Evolutionary conservation across 2,113 vertebrate genomes (phyloP).

Genomic region (Litocranius walleri): DNA sequence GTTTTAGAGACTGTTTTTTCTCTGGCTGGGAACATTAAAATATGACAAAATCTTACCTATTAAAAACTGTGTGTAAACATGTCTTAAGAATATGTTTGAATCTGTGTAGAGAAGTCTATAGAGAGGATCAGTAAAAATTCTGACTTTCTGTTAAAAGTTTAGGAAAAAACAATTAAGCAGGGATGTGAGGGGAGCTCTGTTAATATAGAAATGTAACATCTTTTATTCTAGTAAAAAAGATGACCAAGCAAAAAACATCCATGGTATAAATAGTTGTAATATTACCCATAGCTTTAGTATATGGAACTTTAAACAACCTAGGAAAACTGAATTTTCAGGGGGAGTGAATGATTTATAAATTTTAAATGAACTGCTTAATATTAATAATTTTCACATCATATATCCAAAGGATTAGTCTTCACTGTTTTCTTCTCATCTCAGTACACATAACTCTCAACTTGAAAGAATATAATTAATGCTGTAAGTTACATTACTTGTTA

Average conservation of each 20-base stretch:
- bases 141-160: slow-evolving; percentile 30
- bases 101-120: background rate
- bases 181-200: background rate
- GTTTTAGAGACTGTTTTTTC: background rate
- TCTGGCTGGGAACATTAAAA: background rate
- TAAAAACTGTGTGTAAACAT: background rate
- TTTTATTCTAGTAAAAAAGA: slow-evolving; percentile 8
- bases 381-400: background rate
- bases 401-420: background rate
- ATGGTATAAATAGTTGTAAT: background rate
- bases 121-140: background rate
- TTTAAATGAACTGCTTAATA: background rate
- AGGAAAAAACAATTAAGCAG: slow-evolving; percentile 33
- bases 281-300: background rate
- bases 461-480: background rate
- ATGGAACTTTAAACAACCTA: background rate
- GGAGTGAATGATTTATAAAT: background rate
- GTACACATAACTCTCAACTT: background rate
- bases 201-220: background rate
- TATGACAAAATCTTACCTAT: slow-evolving; percentile 23
- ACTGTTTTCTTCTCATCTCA: background rate
- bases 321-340: background rate
- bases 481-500: background rate
- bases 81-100: background rate
- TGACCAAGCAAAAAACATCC: background rate